Evolutionary conservation across 2,113 vertebrate species (phyloP), one percentile per base, ranked within the genome.

Genomic region (Neolamprologus cancellatus): DNA sequence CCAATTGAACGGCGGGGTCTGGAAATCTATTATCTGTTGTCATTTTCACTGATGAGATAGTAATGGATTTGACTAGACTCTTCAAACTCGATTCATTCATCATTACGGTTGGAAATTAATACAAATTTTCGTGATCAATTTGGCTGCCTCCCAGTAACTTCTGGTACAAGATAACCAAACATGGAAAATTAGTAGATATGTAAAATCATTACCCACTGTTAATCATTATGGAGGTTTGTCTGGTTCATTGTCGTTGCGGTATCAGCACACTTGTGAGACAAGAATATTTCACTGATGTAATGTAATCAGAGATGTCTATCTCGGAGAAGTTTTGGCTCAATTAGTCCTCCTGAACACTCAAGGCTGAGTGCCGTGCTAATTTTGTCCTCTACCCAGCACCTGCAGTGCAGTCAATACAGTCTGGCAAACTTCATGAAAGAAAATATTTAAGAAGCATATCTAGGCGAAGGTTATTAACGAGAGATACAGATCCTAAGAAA

Each of bases 281-380:
- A 83, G 94, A 94, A 93, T 88, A 88, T 94, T 91, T 84, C 82
- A 79, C 64, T 90, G 88, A 90, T 92, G 88, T 93, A 93, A 94
- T 93, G 92, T 79, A 93, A 95, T 95, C 94, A 95, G 92, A 91
- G 90, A 91, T 91, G 84, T 91, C 83, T 89, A 91, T 92, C 87
- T 90, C 59, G 3, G 57, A 82, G 80, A 94, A 88, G 86, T 95
- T 94, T 89, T 79, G 86, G 78, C 90, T 93, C 88, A 95, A 94
- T 94, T 93, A 95, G 88, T 84, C 89, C 89, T 86, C 76, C 83
- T 85, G 81, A 94, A 87, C 90, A 93, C 92, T 95, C 88, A 41
- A 90, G 84, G 81, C 89, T 83, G 93, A 90, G 92, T 89, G 90
- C 69, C 66, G 44, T 55, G 82, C 86, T 93, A 90, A 93, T 94